Evolutionary conservation across 2,888 invertebrate genomes (phyloP), one percentile per base, ranked within the genome.

Genomic region (Mythimna ferrago): DNA sequence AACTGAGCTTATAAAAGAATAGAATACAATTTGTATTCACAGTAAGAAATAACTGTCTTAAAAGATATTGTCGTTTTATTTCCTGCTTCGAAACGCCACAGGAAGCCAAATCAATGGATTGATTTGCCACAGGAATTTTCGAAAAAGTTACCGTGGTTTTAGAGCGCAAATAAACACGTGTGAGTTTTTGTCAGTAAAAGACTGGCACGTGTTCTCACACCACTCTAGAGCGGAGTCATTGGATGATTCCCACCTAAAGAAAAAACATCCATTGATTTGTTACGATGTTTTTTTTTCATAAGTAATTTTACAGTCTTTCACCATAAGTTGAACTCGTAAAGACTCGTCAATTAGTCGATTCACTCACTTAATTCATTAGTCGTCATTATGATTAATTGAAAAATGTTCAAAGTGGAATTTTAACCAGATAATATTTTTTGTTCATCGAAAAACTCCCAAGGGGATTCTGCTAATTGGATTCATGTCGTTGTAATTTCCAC

Each of bases 391-490:
- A 66, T 62, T 62, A 73, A 81, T 65, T 57, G 38, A 66, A 76
- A 71, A 80, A 70, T 68, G 51, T 71, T 64, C 61, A 48, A 76
- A 71, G 54, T 65, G 26, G 63, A 79, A 68, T 73, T 80, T 67
- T 66, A 75, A 76, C 66, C 48, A 16, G 64, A 68, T 61, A 60
- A 82, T 70, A 68, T 71, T 80, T 76, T 82, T 68, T 71, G 65
- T 78, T 74, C 66, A 70, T 66, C 56, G 66, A 66, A 67, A 56
- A 72, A 35, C 72, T 80, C 78, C 73, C 79, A 66, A 65, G 63
- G 70, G 78, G 67, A 64, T 67, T 41, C 51, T 9, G 76, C 71
- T 87, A 87, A 87, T 87, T 86, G 83, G 82, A 84, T 83, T 81
- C 74, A 70, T 82, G 84, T 85, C 74, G 32, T 35, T 72, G 70